Evolutionary conservation across 2,797 vertebrate genomes (phyloP), one percentile per base, ranked within the genome.

Genomic region (Sebastes jordani): DNA sequence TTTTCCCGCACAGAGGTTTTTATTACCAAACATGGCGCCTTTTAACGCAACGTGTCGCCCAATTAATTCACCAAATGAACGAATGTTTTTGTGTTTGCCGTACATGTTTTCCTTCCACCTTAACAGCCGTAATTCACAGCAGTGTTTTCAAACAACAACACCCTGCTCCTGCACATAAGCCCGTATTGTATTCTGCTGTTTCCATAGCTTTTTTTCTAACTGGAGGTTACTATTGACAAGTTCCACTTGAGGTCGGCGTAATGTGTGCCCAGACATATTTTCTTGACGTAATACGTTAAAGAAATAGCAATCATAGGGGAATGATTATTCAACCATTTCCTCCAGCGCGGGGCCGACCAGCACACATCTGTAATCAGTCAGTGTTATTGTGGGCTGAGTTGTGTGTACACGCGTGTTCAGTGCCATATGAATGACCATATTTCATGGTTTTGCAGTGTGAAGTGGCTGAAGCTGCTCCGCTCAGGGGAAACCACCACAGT

Each of bases 241-340:
- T 73, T 85, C 77, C 82, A 85, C 46, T 76, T 74, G 81, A 86
- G 87, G 63, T 65, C 22, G 11, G 62, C n/a, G 6, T 78, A 42
- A 74, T 64, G 64, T 89, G 72, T 71, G 58, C 74, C 59, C 27
- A 46, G 34, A 76, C 72, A 76, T 78, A 71, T 85, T 91, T 92
- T 80, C 74, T 68, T 85, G 74, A 81, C 52, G 11, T 70, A 75
- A 74, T 71, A 30, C 7, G 75, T 88, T 72, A 52, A 79, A 89
- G 74, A 85, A 86, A 83, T 59, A 71, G 64, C 77, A 67, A 74
- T 92, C 85, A 89, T 23, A 34, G 75, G 55, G 84, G 79, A 81
- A 78, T 55, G 88, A 84, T 92, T 89, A 89, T 88, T 88, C 60
- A 84, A 46, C 80, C 62, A 46, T 76, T 90, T 82, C 76, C 77